Evolutionary conservation across 2,797 vertebrate genomes (phyloP), one percentile per base, ranked within the genome.

Genomic region (Argyrosomus regius): DNA sequence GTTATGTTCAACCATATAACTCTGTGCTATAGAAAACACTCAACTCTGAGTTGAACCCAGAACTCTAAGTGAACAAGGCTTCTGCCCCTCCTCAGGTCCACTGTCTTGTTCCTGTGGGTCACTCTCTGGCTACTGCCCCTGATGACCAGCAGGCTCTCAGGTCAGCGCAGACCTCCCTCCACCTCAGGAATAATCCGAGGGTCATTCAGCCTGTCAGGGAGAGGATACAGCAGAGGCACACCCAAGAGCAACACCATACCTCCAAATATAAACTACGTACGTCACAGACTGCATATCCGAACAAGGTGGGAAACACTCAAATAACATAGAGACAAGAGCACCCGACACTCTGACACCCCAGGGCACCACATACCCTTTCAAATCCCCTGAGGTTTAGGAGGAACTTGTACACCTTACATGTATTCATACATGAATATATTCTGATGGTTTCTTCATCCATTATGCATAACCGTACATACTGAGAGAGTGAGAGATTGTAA

Each of bases 191-290:
- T 58, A 82, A 67, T 61, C 78, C 68, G 4, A 72, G 65, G 45
- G 57, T 81, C 39, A 57, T 84, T 57, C 78, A 79, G 72, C 50
- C 53, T 3, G 13, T 57, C 53, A 67, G 39, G 58, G 78, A 81
- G 57, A 79, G 75, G 77, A 79, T 68, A 45, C 77, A 35, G 22
- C 65, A 22, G 39, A 72, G 57, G 31, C 71, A 20, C 50, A 39
- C 64, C 70, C 68, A 31, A n/a, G 49, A 24, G 22, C 66, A 66
- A 41, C 24, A 48, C 56, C 57, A 26, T 6, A 61, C 20, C 9
- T 75, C 53, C 48, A 35, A 67, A 50, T 77, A 85, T 72, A 88
- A 81, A 83, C 75, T 76, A 72, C 12, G 50, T 9, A 12, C 3
- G 50, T 24, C 50, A 24, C 10, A 53, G n/a, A 22, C 11, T 24